Conservation (phyloP, 2,113 vertebrate species). For the Litocranius walleri region DNA sequence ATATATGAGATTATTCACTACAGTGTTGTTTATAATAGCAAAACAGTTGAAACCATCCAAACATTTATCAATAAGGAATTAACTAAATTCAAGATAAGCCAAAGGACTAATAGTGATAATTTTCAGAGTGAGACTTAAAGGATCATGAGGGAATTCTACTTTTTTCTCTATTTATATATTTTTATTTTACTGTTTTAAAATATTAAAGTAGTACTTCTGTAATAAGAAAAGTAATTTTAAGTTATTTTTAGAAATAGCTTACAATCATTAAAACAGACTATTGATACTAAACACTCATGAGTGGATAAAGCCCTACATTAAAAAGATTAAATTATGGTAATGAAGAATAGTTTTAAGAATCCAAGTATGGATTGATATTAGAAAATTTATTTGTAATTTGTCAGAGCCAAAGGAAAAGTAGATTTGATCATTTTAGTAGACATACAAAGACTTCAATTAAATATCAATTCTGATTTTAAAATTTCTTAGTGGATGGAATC, state of each 20-base stretch:
- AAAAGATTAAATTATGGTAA: background rate
- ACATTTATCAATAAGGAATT: background rate
- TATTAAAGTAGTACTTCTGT: background rate
- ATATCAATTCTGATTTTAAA: background rate
- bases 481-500: background rate
- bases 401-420: background rate
- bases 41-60: background rate
- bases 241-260: background rate
- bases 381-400: background rate
- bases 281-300: background rate
- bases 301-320: background rate
- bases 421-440: background rate
- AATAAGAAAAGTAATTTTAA: background rate
- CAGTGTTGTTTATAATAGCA: background rate
- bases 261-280: background rate
- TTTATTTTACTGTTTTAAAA: background rate
- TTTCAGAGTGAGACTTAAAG: background rate
- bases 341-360: background rate
- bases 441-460: background rate
- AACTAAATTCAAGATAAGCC: background rate
- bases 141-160: background rate
- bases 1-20: background rate
- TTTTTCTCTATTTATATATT: background rate
- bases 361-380: background rate
- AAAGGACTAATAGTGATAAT: background rate